Conservation (phyloP, 2,888 invertebrate genomes). For the Pristionchus mayeri region DNA sequence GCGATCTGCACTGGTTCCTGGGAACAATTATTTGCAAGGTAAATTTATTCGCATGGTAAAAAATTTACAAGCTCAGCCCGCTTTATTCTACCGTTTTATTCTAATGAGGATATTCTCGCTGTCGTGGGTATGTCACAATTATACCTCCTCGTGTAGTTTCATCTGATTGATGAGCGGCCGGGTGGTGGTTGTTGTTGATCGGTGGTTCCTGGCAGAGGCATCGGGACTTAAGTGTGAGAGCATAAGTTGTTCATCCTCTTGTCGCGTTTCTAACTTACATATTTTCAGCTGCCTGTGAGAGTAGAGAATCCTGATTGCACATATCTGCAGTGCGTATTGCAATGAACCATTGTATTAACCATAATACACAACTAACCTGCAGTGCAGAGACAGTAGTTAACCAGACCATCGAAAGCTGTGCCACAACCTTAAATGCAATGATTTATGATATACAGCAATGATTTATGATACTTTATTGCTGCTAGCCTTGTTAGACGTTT, state of each 20-base stretch:
- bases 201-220: neutral
- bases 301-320: slow-evolving; percentile 63
- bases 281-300: slow-evolving; percentile 62
- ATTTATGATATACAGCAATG: neutral
- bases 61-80: neutral
- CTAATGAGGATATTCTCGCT: neutral
- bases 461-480: neutral
- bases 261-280: slow-evolving; percentile 51
- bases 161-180: slow-evolving; percentile 30
- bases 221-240: neutral
- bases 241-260: too few relatives aligned
- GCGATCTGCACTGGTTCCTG: slow-evolving; percentile 26
- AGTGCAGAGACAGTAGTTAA: slow-evolving; percentile 70
- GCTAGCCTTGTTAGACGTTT: too few relatives aligned
- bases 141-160: slow-evolving; percentile 10
- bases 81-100: too few relatives aligned
- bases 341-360: too few relatives aligned
- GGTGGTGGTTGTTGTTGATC: slow-evolving; percentile 12
- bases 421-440: slow-evolving; percentile 59
- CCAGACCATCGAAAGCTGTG: slow-evolving; percentile 66
- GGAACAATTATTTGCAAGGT: neutral
- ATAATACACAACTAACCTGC: too few relatives aligned
- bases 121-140: neutral
- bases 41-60: too few relatives aligned
- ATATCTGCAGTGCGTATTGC: too few relatives aligned